These are phyloP conservation scores for Baronia brevicornis DNA, from an alignment of 2,888 invertebrate genomes.

Conservation along the genomic window DNA sequence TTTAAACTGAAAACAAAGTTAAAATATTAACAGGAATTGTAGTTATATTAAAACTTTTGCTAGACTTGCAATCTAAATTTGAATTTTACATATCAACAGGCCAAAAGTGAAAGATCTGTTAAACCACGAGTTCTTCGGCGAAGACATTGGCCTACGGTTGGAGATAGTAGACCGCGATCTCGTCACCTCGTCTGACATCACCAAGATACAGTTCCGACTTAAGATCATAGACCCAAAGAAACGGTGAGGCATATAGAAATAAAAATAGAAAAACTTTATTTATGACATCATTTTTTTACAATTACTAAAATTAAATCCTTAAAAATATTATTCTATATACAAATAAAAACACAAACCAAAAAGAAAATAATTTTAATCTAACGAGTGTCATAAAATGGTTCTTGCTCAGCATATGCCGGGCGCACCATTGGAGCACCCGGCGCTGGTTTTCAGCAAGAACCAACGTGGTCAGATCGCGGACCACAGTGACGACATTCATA, in stretches of 20 bases:
- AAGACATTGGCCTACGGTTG: conserved; percentile 84
- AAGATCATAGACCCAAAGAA: conserved; percentile 98
- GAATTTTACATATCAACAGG: conserved; percentile 54
- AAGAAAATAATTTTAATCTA: too few species aligned
- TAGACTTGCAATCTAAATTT: not conserved
- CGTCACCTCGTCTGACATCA: conserved; percentile 78
- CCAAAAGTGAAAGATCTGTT: conserved; percentile 95
- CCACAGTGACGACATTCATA: too few species aligned
- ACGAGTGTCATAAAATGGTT: too few species aligned
- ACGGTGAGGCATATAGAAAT: conserved; percentile 73
- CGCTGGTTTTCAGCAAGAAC: too few species aligned
- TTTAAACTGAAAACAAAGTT: conserved; percentile 8
- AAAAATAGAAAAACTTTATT: too few species aligned
- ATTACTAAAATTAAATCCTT: too few species aligned
- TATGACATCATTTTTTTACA: too few species aligned
- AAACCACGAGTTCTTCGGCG: conserved; percentile 97
- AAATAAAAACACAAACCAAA: too few species aligned
- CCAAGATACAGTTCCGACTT: conserved; percentile 91
- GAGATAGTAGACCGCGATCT: conserved; percentile 80
- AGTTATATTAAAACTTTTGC: not conserved
- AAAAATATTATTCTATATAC: too few species aligned
- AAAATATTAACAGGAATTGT: not conserved
- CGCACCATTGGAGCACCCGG: too few species aligned
- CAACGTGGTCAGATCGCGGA: too few species aligned
- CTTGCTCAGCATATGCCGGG: too few species aligned